phyloP scores from a whole-genome alignment of 2,797 vertebrate genomes.

The Corythornis leucogaster region DNA sequence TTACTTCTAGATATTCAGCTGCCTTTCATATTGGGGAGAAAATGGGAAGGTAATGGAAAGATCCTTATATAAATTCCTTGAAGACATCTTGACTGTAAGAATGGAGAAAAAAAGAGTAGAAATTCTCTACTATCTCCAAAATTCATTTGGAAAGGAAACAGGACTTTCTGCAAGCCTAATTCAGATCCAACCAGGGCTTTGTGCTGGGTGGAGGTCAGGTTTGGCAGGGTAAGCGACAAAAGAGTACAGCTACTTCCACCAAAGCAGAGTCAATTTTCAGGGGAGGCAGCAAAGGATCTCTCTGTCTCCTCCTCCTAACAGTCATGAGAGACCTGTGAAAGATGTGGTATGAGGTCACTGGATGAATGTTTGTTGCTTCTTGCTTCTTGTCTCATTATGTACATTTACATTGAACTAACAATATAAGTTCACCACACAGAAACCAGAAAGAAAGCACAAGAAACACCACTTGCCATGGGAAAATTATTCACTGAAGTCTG shows the following conservation, averaged over 20 bases:
- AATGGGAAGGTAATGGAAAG: neutral
- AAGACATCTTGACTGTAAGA: neutral
- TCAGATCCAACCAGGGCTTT: neutral
- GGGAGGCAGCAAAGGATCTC: neutral
- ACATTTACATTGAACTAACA: neutral
- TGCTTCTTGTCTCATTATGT: slow-evolving; percentile 6
- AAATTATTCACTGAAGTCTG: neutral
- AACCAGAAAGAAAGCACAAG: neutral
- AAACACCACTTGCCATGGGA: neutral
- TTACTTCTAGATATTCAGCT: neutral
- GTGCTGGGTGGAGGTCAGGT: neutral
- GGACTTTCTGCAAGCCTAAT: neutral
- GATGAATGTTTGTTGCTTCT: neutral
- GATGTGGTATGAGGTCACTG: neutral
- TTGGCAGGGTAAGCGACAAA: neutral
- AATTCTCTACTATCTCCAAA: neutral
- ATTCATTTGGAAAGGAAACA: neutral
- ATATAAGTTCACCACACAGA: neutral
- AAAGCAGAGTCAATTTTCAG: slow-evolving; percentile 10
- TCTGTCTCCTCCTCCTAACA: neutral
- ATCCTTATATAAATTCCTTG: neutral
- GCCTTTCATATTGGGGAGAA: neutral
- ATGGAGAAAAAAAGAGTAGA: neutral
- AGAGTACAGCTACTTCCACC: neutral
- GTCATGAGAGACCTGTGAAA: neutral